Evolutionary conservation across 2,113 vertebrate genomes (phyloP).

Genomic region (Anhinga anhinga): DNA sequence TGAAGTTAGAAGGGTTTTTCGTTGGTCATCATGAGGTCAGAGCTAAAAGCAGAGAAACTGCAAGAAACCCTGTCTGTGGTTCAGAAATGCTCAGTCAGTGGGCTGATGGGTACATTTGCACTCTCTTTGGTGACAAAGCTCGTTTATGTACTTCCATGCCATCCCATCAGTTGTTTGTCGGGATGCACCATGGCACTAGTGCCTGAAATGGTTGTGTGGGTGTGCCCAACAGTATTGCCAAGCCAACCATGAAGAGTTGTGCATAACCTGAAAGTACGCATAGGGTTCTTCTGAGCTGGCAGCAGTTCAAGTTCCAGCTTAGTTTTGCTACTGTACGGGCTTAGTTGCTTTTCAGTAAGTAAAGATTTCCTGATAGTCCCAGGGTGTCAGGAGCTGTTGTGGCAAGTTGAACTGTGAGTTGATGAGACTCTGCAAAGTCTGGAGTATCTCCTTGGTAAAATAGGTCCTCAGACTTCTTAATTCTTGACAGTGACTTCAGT

Average conservation of each 20-base stretch:
- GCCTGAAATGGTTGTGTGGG: neutral
- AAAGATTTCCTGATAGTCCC: neutral
- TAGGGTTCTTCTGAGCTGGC: neutral
- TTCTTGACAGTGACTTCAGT: neutral
- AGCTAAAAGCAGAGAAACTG: neutral
- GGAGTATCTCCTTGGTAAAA: neutral
- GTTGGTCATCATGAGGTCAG: neutral
- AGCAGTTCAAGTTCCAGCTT: neutral
- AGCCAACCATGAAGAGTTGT: neutral
- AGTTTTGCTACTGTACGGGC: neutral
- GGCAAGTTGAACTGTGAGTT: neutral
- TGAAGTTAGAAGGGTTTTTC: neutral
- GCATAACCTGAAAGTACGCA: neutral
- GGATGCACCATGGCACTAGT: accelerated
- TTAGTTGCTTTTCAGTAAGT: neutral
- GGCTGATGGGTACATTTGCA: neutral
- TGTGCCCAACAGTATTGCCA: neutral
- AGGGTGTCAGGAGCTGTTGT: neutral
- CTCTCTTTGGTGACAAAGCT: neutral
- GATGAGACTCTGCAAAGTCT: neutral
- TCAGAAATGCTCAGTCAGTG: neutral
- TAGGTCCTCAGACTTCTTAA: neutral
- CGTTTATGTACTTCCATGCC: neutral
- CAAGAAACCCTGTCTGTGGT: neutral
- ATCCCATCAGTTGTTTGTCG: neutral